Conservation (phyloP, 2,888 invertebrate genomes). For the Drymonia ruficornis region DNA sequence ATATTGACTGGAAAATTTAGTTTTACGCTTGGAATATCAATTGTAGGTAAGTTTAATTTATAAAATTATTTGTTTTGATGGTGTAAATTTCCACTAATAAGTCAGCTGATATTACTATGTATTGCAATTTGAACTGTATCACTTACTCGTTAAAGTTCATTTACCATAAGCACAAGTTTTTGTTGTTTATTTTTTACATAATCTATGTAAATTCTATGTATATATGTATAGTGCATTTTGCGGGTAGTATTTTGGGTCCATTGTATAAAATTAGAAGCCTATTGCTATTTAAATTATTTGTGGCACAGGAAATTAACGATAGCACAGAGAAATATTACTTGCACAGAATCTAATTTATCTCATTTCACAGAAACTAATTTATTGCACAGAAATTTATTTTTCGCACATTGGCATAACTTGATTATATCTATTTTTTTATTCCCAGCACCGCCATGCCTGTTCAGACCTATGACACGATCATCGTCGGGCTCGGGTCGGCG, state of each 20-base stretch:
- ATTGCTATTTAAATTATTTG: not conserved
- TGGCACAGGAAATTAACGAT: not conserved
- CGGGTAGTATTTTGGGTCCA: too few species aligned
- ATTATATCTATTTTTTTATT: not conserved
- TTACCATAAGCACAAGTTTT: too few species aligned
- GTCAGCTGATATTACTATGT: not conserved
- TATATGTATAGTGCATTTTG: too few species aligned
- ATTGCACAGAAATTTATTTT: not conserved
- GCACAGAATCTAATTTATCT: not conserved
- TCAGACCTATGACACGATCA: constrained; percentile 61
- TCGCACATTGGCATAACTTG: not conserved
- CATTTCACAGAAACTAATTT: not conserved
- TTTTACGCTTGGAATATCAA: not conserved
- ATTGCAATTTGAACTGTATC: not conserved
- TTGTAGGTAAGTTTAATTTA: not conserved
- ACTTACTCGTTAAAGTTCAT: not conserved
- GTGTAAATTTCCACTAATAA: not conserved
- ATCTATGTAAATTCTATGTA: too few species aligned
- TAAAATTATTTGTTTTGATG: not conserved
- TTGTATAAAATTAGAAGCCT: too few species aligned
- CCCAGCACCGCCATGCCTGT: constrained; percentile 32
- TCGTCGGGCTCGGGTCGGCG: constrained; percentile 65
- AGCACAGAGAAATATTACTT: not conserved
- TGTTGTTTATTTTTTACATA: too few species aligned
- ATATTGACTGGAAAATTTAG: not conserved